phyloP scores from a whole-genome alignment of 2,113 vertebrate genomes.

The Nymphicus hollandicus region DNA sequence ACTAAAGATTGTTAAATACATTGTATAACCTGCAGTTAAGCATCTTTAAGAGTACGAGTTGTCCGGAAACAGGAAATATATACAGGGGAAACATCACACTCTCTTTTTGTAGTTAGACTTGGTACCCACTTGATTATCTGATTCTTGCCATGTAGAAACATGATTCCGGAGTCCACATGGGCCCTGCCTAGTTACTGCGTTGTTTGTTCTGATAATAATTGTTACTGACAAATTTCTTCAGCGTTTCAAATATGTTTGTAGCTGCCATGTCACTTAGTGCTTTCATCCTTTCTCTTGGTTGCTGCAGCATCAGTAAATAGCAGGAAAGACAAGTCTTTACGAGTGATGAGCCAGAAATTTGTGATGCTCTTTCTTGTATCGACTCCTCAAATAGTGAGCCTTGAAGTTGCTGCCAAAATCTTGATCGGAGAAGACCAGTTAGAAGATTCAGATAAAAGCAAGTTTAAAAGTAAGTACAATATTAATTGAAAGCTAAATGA shows the following conservation, averaged over 20 bases:
- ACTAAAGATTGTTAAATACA: background rate
- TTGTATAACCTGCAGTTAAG: background rate
- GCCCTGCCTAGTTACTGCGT: background rate
- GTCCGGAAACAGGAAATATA: background rate
- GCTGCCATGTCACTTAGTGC: background rate
- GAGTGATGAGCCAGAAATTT: slow-evolving; percentile 98
- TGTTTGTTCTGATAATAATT: background rate
- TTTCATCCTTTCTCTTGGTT: slow-evolving; percentile 48
- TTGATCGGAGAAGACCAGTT: slow-evolving; percentile 92
- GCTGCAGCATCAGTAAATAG: slow-evolving; percentile 88
- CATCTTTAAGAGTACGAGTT: background rate
- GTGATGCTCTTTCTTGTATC: slow-evolving; percentile 97
- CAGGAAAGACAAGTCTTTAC: slow-evolving; percentile 94
- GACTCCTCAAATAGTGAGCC: slow-evolving; percentile 86
- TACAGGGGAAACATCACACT: background rate
- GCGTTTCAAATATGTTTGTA: slow-evolving; percentile 15
- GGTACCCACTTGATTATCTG: background rate
- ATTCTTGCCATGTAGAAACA: background rate
- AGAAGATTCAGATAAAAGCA: slow-evolving; percentile 91
- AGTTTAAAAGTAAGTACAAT: slow-evolving; percentile 93
- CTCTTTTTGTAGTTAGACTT: background rate
- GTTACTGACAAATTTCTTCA: background rate
- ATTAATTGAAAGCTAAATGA: background rate
- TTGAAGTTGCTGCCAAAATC: slow-evolving; percentile 94
- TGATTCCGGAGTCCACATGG: background rate